Evolutionary conservation across 2,888 invertebrate genomes (phyloP), one percentile per base, ranked within the genome.

Genomic region (Gortyna flavago): DNA sequence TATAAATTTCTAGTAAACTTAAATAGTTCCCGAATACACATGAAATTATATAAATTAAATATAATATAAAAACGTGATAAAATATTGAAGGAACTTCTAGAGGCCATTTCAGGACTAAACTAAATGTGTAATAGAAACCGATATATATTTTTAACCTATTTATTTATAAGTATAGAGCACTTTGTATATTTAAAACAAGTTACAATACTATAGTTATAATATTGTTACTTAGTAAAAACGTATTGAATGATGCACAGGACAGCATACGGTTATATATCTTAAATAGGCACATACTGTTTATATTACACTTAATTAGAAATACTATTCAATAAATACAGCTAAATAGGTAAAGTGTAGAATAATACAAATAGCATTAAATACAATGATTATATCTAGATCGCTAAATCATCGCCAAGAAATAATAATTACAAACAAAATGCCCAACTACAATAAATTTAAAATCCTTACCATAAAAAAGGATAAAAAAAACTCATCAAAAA

Each of bases 1-100:
- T 85, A 93, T 95, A 95, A 93, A 95, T 90, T 92, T 94, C 92
- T 91, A 93, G 91, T 90, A 93, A 93, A 93, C 89, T 90, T 91
- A 92, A 91, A 90, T 90, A 87, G 78, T 80, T 78, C 83, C 80
- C 85, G 85, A 89, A 82, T 87, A 87, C 84, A 87, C 65, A 80
- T 85, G 81, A 85, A 72, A 81, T 65, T 64, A 51, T 64, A 64
- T 67, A 54, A n/a, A 51, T 59, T 73, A 72, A 54, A 35, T 35
- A 61, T 68, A 65, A 65, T 62, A 29, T 62, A n/a, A n/a, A 65
- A 5, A 54, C 6, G 16, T 25, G 25, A 57, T 25, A 65, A 77
- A 35, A 54, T 21, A 61, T 61, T 76, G n/a, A 51, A 65, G 29
- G 44, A 69, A 65, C 44, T 32, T 38, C 48, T 70, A 18, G 1